phyloP scores from a whole-genome alignment of 1,140 invertebrate species.

The Drosophila tristis region DNA sequence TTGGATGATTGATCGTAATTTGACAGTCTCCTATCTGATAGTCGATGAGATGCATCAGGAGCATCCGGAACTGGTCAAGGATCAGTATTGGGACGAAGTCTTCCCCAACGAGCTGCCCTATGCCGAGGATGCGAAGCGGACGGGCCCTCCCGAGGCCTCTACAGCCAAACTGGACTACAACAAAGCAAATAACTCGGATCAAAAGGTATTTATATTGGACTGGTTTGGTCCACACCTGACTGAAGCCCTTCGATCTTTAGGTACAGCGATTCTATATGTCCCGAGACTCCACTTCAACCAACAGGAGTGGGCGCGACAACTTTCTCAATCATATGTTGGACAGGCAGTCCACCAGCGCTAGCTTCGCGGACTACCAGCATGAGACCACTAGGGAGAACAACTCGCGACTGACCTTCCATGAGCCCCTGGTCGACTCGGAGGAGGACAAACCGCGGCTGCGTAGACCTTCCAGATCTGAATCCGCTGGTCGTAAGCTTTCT shows the following conservation, averaged over 20 bases:
- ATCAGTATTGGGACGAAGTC: conserved; percentile 96
- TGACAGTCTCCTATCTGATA: conserved; percentile 94
- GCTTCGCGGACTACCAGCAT: conserved; percentile 1
- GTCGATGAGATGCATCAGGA: conserved; percentile 97
- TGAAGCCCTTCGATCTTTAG: no score
- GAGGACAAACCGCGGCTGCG: not conserved
- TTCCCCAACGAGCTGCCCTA: conserved; percentile 93
- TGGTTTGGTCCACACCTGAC: no score
- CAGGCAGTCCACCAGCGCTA: not conserved
- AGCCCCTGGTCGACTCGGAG: not conserved
- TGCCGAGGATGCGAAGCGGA: conserved; percentile 89
- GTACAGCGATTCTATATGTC: not conserved
- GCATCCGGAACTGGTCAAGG: conserved; percentile 92
- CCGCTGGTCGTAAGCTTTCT: conserved; percentile 17
- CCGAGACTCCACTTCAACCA: not conserved
- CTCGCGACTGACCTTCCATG: conserved; percentile 5
- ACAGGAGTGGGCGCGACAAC: not conserved
- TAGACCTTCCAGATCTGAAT: not conserved
- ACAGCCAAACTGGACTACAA: conserved; percentile 89
- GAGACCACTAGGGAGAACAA: not conserved
- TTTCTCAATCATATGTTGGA: not conserved
- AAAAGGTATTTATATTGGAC: conserved; percentile 4
- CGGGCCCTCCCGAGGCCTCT: conserved; percentile 91
- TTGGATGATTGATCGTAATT: conserved; percentile 94
- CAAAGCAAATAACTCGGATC: not conserved